Conservation (phyloP, 2,797 vertebrate genomes). For the Coracias cyanogaster region DNA sequence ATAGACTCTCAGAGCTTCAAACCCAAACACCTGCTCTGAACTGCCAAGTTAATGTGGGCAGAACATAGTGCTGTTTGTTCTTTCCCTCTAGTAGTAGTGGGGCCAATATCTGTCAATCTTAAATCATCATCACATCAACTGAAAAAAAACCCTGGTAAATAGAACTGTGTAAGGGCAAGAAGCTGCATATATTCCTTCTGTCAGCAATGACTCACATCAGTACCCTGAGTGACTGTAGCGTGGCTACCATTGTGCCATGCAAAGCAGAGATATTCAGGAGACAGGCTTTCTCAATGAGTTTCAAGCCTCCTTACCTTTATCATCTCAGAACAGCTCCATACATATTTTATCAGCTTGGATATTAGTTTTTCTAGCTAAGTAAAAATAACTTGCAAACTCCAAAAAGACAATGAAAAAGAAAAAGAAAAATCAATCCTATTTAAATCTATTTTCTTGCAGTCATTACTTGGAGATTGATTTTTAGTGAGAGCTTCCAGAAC, state of each 20-base stretch:
- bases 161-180: background rate
- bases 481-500: background rate
- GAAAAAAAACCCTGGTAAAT: background rate
- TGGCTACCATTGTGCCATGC: background rate
- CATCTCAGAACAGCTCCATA: background rate
- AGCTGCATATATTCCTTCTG: background rate
- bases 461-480: conserved; percentile 6
- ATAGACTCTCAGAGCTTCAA: background rate
- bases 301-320: background rate
- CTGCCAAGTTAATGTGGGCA: background rate
- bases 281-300: background rate
- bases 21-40: background rate
- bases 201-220: background rate
- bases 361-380: background rate
- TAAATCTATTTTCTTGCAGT: background rate
- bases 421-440: background rate
- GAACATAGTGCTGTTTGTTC: background rate
- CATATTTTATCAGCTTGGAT: background rate
- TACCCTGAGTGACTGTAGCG: fast-evolving
- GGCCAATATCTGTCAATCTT: background rate
- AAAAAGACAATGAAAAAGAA: background rate
- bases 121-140: background rate
- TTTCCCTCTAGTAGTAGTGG: background rate
- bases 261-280: background rate
- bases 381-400: background rate